Conservation (phyloP, 2,888 invertebrate genomes). For the Tridacna crocea region DNA sequence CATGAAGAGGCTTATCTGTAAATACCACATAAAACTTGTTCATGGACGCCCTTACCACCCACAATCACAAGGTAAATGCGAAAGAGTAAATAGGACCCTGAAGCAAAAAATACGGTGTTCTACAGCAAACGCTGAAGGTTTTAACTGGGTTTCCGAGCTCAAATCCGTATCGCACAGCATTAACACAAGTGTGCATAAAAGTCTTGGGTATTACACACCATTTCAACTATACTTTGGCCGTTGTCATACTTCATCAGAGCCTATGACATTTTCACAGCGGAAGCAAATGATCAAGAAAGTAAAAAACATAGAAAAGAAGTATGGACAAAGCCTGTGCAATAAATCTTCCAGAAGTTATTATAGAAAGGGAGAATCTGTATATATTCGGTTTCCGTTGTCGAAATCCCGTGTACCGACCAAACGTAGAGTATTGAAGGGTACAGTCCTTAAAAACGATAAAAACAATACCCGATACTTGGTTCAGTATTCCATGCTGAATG, state of each 20-base stretch:
- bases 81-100: conserved; percentile 19
- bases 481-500: too few species aligned
- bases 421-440: too few species aligned
- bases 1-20: conserved; percentile 20
- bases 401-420: too few species aligned
- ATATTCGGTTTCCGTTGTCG: too few species aligned
- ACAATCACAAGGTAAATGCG: conserved; percentile 32
- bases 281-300: background rate
- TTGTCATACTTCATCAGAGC: background rate
- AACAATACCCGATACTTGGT: too few species aligned
- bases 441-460: too few species aligned
- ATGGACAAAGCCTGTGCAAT: background rate
- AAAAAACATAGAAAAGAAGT: conserved; percentile 20
- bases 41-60: conserved; percentile 32
- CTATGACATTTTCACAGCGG: background rate
- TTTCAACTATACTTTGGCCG: conserved; percentile 28
- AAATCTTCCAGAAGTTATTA: conserved; percentile 17
- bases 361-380: conserved; percentile 24
- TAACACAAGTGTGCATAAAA: conserved; percentile 25
- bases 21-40: conserved; percentile 26
- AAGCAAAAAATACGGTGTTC: conserved; percentile 26
- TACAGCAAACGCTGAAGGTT: conserved; percentile 16
- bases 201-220: conserved; percentile 26
- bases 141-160: conserved; percentile 26
- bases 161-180: conserved; percentile 17